These are phyloP conservation scores for Mastomys coucha DNA, from an alignment of 2,113 vertebrate genomes.

Conservation along the genomic window DNA sequence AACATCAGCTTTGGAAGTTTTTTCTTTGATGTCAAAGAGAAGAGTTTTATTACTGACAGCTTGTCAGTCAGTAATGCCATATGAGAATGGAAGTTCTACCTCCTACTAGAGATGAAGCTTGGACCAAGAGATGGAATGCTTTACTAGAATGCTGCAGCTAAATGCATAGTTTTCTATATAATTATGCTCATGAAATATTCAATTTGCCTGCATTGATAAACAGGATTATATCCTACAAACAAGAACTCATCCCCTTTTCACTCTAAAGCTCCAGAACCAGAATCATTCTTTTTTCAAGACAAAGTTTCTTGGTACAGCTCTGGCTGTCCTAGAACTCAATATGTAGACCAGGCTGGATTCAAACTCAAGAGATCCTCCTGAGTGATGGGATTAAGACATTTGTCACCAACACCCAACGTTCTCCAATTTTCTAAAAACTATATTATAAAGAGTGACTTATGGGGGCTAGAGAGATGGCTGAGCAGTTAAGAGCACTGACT, in stretches of 20 bases:
- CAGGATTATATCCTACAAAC: background rate
- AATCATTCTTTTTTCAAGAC: background rate
- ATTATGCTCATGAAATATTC: constrained; percentile 42
- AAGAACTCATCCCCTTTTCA: background rate
- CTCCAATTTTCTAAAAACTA: constrained; percentile 17
- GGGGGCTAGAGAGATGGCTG: too few relatives aligned
- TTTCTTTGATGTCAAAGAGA: background rate
- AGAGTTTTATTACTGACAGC: background rate
- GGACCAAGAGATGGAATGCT: constrained; percentile 74
- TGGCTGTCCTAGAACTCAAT: background rate
- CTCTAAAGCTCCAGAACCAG: background rate
- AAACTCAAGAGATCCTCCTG: background rate
- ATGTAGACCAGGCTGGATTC: background rate
- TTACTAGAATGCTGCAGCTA: constrained; percentile 29
- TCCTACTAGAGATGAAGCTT: constrained; percentile 35
- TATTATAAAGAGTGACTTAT: background rate
- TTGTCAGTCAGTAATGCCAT: background rate
- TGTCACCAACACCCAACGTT: background rate
- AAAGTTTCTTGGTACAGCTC: background rate
- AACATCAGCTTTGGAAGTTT: background rate
- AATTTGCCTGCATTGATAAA: background rate
- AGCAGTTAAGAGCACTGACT: too few relatives aligned
- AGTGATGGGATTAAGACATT: background rate
- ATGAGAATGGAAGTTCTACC: background rate
- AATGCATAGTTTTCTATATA: background rate